These are phyloP conservation scores for Rousettus leschenaultii DNA, from an alignment of 2,113 vertebrate species.

Conservation along the genomic window DNA sequence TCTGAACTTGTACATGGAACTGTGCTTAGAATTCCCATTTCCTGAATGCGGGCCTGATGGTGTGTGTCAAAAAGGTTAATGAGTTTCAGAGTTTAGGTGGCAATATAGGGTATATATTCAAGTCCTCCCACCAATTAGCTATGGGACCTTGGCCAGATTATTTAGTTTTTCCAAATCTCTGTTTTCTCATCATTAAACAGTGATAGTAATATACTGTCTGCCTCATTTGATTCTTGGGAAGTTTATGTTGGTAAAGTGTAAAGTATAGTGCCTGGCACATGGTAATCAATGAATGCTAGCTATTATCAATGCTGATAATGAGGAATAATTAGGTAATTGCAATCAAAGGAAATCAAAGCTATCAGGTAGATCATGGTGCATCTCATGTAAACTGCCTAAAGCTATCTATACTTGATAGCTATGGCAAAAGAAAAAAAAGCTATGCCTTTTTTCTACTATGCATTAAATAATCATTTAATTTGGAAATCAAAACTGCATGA, in stretches of 20 bases:
- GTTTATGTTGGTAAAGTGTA: neutral
- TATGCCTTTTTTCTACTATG: neutral
- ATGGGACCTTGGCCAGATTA: neutral
- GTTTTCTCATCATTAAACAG: neutral
- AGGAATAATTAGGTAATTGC: neutral
- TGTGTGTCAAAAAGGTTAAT: neutral
- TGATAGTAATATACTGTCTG: neutral
- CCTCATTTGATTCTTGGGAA: neutral
- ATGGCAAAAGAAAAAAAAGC: neutral
- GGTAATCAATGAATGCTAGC: neutral
- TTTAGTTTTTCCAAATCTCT: neutral
- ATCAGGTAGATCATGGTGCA: neutral
- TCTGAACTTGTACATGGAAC: neutral
- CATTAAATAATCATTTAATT: slow-evolving; percentile 44
- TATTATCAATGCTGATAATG: neutral
- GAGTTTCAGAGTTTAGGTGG: neutral
- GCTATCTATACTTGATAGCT: neutral
- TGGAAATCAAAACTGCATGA: slow-evolving; percentile 32
- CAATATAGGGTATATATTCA: neutral
- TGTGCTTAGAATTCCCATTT: neutral
- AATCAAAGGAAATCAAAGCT: neutral
- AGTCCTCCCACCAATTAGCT: neutral
- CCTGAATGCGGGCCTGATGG: neutral
- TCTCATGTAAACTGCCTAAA: neutral
- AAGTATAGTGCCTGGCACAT: neutral